A percentile compares a stretch with the other conserved stretches of the same genome.
These are phyloP conservation scores for Holocentrus rufus DNA, from an alignment of 2,797 vertebrate species.

Conservation along the genomic window DNA sequence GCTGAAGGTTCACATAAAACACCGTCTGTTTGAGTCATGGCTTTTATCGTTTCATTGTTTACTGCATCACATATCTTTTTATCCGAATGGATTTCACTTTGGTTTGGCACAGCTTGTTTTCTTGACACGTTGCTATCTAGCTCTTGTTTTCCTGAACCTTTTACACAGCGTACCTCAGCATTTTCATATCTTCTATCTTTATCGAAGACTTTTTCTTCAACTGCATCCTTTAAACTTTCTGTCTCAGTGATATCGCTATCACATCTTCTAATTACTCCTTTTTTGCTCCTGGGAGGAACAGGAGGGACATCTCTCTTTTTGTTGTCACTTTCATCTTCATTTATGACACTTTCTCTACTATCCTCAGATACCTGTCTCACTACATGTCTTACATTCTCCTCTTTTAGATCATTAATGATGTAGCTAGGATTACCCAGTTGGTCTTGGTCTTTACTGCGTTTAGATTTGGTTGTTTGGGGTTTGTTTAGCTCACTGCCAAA, in stretches of 20 bases:
- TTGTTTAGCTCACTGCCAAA: conserved; percentile 38
- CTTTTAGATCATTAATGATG: conserved; percentile 24
- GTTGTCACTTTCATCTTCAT: conserved; percentile 14
- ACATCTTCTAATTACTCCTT: conserved; percentile 50
- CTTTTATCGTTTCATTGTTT: conserved; percentile 25
- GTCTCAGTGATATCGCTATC: conserved; percentile 34
- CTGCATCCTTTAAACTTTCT: conserved; percentile 41
- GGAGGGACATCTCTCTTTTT: conserved; percentile 50
- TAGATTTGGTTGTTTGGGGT: conserved; percentile 33
- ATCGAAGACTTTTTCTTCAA: conserved; percentile 15
- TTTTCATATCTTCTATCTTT: conserved; percentile 37
- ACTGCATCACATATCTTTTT: conserved; percentile 9
- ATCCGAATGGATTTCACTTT: conserved; percentile 15
- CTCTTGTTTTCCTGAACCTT: conserved; percentile 24
- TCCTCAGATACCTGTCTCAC: conserved; percentile 53
- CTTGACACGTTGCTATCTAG: not conserved
- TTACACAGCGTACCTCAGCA: not conserved
- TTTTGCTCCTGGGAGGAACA: conserved; percentile 75
- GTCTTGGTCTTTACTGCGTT: conserved; percentile 29
- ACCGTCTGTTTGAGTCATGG: not conserved
- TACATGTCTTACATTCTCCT: conserved; percentile 16
- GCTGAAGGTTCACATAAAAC: not conserved
- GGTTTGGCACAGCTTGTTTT: conserved; percentile 4
- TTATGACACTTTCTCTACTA: conserved; percentile 19
- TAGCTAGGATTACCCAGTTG: conserved; percentile 18